Evolutionary conservation across 2,113 vertebrate genomes (phyloP), one percentile per base, ranked within the genome.

Genomic region (Macrotis lagotis): DNA sequence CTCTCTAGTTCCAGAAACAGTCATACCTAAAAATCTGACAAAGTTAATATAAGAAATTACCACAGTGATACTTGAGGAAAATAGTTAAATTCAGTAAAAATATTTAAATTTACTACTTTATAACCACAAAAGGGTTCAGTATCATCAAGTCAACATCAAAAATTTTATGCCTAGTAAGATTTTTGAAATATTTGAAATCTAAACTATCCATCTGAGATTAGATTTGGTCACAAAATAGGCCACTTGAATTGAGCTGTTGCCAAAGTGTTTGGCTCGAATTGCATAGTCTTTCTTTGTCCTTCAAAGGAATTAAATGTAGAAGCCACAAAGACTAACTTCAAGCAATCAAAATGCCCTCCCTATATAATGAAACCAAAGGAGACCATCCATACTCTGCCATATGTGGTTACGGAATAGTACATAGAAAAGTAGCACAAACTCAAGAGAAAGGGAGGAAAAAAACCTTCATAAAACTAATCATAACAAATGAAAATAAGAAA

Each of bases 251-350:
- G n/a, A 83, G 44, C 52, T 16, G 53, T 3, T 90, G 89, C 49
- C 91, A 74, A 89, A 90, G 19, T 44, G n/a, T 83, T 83, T 90
- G 88, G 91, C 22, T 55, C 48, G 22, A 90, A 28, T 25, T 92
- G 28, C 90, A n/a, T 51, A 28, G 51, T 24, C 37, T 37, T 51
- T 5, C 53, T 48, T 44, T 83, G n/a, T 83, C 66, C 66, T 83
- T 83, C n/a, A 83, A 44, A 24, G n/a, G 66, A 83, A 90, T 92
- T 95, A 90, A 49, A 90, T 52, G 16, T 49, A 49, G 55, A 94
- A 6, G 47, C 52, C n/a, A 52, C 51, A 91, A 14, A 47, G 3
- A 66, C 26, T 50, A 90, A 50, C 66, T 66, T 93, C 47, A 14
- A 48, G 47, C 49, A 25, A 90, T 19, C 89, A 83, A 94, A 88